Evolutionary conservation across 2,888 invertebrate species (phyloP).

Genomic region (Cerastis rubricosa): DNA sequence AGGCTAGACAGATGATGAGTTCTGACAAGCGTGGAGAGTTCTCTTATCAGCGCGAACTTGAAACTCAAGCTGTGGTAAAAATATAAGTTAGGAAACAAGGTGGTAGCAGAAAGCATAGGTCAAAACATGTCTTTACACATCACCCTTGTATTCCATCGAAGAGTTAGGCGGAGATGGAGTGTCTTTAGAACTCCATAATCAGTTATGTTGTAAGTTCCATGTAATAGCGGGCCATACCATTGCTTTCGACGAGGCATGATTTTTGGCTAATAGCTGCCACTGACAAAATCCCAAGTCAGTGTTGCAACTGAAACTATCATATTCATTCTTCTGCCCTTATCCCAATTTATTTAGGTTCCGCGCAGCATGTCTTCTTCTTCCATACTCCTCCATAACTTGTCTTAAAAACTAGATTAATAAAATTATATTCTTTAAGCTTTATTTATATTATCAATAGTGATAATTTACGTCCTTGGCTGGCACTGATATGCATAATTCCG

Average conservation of each 20-base stretch:
- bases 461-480: slow-evolving; percentile 45
- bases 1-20: too few species aligned
- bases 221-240: background rate
- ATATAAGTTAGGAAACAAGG: background rate
- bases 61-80: background rate
- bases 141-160: background rate
- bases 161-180: background rate
- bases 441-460: slow-evolving; percentile 45
- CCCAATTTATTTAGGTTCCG: too few species aligned
- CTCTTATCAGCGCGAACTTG: too few species aligned
- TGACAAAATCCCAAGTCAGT: background rate
- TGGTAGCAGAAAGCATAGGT: background rate
- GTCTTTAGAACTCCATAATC: background rate
- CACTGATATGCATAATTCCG: slow-evolving; percentile 47
- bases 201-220: background rate
- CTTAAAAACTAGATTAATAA: background rate
- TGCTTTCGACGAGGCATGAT: background rate
- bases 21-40: background rate
- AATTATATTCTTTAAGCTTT: slow-evolving; percentile 15
- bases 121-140: background rate
- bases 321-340: too few species aligned
- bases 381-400: too few species aligned
- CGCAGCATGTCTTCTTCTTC: too few species aligned
- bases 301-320: background rate
- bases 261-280: background rate